Evolutionary conservation across 2,888 invertebrate genomes (phyloP).

Genomic region (Lordiphosa fenestrarum): DNA sequence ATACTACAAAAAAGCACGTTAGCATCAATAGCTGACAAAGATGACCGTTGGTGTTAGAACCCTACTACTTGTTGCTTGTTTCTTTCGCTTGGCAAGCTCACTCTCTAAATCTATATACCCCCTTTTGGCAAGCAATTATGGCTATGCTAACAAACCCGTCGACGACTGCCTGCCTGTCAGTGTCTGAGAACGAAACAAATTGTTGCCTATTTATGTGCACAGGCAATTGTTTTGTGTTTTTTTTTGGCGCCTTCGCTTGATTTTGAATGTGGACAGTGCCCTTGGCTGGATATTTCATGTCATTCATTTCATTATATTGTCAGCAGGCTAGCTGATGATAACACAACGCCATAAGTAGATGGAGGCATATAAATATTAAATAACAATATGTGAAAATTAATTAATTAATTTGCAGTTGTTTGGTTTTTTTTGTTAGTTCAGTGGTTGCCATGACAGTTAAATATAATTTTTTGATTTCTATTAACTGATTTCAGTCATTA

Average conservation of each 20-base stretch:
- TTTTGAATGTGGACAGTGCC: slow-evolving; percentile 27
- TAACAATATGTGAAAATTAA: slow-evolving; percentile 49
- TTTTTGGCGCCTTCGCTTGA: slow-evolving; percentile 21
- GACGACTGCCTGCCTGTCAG: slow-evolving; percentile 33
- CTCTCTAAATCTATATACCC: too few relatives aligned
- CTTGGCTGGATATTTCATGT: slow-evolving; percentile 50
- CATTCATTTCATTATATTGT: slow-evolving; percentile 69
- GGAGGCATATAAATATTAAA: slow-evolving; percentile 30
- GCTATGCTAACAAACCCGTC: too few relatives aligned
- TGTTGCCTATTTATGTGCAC: slow-evolving; percentile 69
- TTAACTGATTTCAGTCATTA: not conserved
- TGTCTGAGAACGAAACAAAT: slow-evolving; percentile 53
- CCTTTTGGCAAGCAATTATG: not conserved
- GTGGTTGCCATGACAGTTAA: slow-evolving; percentile 10
- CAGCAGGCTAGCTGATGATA: slow-evolving; percentile 37
- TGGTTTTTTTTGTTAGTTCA: too few relatives aligned
- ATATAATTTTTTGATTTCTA: not conserved
- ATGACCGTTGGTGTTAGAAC: too few relatives aligned
- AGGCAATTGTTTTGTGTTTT: slow-evolving; percentile 32
- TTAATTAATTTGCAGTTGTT: slow-evolving; percentile 51
- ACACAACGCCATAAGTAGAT: slow-evolving; percentile 1
- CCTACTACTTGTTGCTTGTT: too few relatives aligned
- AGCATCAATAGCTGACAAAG: too few relatives aligned
- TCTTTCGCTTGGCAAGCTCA: too few relatives aligned
- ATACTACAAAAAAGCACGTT: too few relatives aligned